Evolutionary conservation across 2,888 invertebrate species (phyloP).

Genomic region (Neoitamus cyanurus): DNA sequence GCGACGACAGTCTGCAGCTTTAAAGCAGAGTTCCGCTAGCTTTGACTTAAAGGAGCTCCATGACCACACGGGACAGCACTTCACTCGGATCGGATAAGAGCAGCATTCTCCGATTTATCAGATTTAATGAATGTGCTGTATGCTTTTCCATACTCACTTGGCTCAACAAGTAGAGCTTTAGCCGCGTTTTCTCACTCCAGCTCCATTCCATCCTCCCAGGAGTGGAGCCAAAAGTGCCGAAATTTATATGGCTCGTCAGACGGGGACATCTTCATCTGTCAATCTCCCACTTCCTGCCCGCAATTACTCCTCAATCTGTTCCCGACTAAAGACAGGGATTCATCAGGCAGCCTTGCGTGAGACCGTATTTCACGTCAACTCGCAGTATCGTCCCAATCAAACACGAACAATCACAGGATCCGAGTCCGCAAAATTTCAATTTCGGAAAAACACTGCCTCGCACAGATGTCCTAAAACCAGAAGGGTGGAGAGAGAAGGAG

Average conservation of each 20-base stretch:
- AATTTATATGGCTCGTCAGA: neutral
- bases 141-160: neutral
- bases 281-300: neutral
- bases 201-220: no score
- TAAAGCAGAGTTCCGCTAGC: neutral
- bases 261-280: neutral
- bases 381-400: neutral
- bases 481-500: no score
- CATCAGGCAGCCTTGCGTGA: neutral
- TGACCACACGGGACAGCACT: neutral
- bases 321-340: neutral
- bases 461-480: neutral
- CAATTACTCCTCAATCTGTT: neutral
- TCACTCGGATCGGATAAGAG: neutral
- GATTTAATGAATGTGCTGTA: neutral
- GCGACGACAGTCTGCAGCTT: neutral
- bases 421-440: slow-evolving; percentile 27
- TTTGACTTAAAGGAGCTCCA: neutral
- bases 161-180: no score
- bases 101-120: neutral
- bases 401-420: neutral
- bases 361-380: slow-evolving; percentile 15
- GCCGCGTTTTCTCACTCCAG: no score
- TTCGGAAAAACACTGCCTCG: neutral
- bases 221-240: neutral